Evolutionary conservation across 1,140 invertebrate species (phyloP), one percentile per base, ranked within the genome.

Genomic region (Meteorus sp.): DNA sequence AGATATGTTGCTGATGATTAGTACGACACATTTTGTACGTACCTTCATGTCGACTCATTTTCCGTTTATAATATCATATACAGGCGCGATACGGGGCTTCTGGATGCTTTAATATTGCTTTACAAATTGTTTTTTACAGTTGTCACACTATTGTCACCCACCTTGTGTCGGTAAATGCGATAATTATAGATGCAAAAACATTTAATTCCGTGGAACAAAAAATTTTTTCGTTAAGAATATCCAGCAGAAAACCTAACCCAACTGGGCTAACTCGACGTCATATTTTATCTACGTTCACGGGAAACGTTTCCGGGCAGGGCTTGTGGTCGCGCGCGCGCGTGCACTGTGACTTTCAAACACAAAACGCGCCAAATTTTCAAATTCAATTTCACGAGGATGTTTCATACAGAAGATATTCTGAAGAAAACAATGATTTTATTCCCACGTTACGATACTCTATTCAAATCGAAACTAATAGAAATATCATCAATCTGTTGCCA

Each of bases 21-120:
- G 9, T 15, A 8, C 25, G 55, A 39, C 62, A 68, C 62, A 47
- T 61, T 62, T 62, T 59, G 35, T 72, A 81, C 85, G 82, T 84
- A 89, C 88, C 88, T 86, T 90, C 88, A 87, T 90, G 88, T 83
- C 87, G 86, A 85, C 86, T 89, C 88, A 90, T 90, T 86, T 86
- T 86, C 82, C 74, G 74, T 79, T 73, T 77, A 73, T 69, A 80
- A 74, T 79, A 65, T 80, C 78, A 80, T 79, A 78, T 76, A 80
- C 77, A 82, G 80, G 81, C 77, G 75, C 79, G 77, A 78, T 74
- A 73, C 75, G 71, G 78, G 66, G 69, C 71, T 67, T 39, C 35
- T 39, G n/a, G n/a, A n/a, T n/a, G n/a, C n/a, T n/a, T n/a, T n/a
- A n/a, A n/a, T n/a, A n/a, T n/a, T 48, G 44, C 29, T 57, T 53